These are phyloP conservation scores for Zele albiditarsus DNA, from an alignment of 2,888 invertebrate genomes.

Conservation along the genomic window DNA sequence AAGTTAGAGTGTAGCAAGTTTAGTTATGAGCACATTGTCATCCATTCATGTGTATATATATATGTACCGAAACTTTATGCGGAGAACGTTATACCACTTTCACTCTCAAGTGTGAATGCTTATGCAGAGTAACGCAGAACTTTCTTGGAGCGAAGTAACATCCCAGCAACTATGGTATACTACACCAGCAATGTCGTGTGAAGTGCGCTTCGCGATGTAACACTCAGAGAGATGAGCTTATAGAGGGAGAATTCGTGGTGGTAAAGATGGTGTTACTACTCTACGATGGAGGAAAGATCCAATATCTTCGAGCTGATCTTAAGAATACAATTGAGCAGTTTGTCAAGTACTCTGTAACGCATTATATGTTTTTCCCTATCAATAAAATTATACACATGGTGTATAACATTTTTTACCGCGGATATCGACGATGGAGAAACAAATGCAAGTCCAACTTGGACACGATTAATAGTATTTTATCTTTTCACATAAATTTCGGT, in stretches of 20 bases:
- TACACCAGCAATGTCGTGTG: constrained; percentile 25
- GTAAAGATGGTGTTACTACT: background rate
- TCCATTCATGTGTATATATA: constrained; percentile 9
- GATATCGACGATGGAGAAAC: too few species aligned
- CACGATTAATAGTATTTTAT: too few species aligned
- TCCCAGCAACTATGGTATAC: constrained; percentile 47
- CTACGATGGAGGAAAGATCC: constrained; percentile 18
- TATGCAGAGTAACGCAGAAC: constrained; percentile 70
- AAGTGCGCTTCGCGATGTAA: background rate
- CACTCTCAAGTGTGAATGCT: constrained; percentile 69
- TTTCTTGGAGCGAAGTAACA: constrained; percentile 63
- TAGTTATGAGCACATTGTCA: constrained; percentile 14
- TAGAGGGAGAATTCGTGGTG: background rate
- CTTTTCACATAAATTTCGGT: too few species aligned
- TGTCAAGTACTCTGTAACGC: constrained; percentile 9
- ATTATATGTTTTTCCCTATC: background rate
- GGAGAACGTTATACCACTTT: constrained; percentile 65
- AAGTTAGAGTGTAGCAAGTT: background rate
- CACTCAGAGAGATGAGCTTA: background rate
- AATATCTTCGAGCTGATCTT: constrained; percentile 44
- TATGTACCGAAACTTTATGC: constrained; percentile 52
- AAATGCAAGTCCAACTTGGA: too few species aligned
- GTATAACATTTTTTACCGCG: too few species aligned
- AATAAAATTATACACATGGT: constrained; percentile 6
- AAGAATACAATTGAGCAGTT: constrained; percentile 56